phyloP scores from a whole-genome alignment of 2,797 vertebrate genomes.

The Labeo calbasu region DNA sequence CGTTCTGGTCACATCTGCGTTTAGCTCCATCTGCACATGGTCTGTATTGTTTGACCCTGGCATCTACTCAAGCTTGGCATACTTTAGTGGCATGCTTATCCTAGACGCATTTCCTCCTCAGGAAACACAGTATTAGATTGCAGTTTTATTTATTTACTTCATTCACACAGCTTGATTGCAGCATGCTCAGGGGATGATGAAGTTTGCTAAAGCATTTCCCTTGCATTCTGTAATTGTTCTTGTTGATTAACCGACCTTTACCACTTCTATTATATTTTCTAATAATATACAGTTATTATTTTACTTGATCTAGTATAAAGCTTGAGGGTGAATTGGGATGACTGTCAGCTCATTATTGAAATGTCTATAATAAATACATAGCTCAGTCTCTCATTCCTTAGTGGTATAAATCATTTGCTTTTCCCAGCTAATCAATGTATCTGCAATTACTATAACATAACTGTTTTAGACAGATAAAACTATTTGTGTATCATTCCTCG shows the following conservation, averaged over 20 bases:
- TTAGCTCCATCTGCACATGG: conserved; percentile 35
- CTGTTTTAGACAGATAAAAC: neutral
- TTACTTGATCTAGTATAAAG: neutral
- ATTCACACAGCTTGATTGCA: conserved; percentile 54
- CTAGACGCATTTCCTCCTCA: conserved; percentile 59
- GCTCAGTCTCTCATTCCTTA: neutral
- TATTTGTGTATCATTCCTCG: neutral
- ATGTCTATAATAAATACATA: neutral
- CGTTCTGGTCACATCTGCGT: conserved; percentile 5
- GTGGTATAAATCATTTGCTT: too few species aligned
- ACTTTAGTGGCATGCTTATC: conserved; percentile 56
- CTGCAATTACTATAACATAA: neutral
- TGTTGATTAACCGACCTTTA: neutral
- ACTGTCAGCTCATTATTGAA: neutral
- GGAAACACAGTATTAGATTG: conserved; percentile 59
- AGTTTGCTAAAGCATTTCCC: conserved; percentile 46
- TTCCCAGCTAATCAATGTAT: neutral
- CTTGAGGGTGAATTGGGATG: neutral
- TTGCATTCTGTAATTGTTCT: conserved; percentile 36
- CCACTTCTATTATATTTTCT: neutral
- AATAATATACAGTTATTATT: neutral
- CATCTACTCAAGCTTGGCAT: conserved; percentile 38
- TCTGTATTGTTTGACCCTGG: conserved; percentile 47
- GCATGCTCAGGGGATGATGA: conserved; percentile 47
- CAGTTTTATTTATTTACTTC: conserved; percentile 60